Percentiles rank a stretch among this genome's conserved stretches.
Conservation (phyloP, 2,797 vertebrate species). For the Pterois miles region DNA sequence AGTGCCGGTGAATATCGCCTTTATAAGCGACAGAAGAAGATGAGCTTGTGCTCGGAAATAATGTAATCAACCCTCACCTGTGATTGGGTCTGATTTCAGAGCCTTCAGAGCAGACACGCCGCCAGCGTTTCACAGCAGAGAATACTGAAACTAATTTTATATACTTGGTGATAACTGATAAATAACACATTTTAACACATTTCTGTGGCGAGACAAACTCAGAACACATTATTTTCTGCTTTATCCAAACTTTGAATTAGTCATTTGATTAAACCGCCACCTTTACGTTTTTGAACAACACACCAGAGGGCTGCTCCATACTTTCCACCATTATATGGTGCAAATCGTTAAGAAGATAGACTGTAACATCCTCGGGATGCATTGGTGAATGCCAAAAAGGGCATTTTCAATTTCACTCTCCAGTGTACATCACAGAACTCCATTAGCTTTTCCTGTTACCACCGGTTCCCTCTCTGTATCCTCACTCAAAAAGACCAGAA, state of each 20-base stretch:
- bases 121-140: no score
- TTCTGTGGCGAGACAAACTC: neutral
- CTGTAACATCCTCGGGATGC: neutral
- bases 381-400: slow-evolving; percentile 7
- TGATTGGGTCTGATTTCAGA: no score
- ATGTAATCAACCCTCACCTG: no score
- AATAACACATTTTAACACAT: neutral
- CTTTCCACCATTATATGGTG: neutral
- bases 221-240: no score
- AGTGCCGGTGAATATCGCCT: neutral
- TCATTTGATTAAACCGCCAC: neutral
- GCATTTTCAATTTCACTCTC: slow-evolving; percentile 17
- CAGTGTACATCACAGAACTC: slow-evolving; percentile 16
- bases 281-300: neutral
- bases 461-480: slow-evolving; percentile 2
- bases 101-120: no score
- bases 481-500: neutral
- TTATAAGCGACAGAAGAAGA: neutral
- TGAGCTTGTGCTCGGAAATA: no score
- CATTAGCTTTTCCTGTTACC: slow-evolving; percentile 24
- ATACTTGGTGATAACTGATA: no score
- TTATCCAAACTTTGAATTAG: neutral
- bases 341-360: neutral
- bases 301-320: neutral
- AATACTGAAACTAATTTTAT: no score